phyloP scores from a whole-genome alignment of 2,113 vertebrate species.

The cat (Felis catus) region DNA sequence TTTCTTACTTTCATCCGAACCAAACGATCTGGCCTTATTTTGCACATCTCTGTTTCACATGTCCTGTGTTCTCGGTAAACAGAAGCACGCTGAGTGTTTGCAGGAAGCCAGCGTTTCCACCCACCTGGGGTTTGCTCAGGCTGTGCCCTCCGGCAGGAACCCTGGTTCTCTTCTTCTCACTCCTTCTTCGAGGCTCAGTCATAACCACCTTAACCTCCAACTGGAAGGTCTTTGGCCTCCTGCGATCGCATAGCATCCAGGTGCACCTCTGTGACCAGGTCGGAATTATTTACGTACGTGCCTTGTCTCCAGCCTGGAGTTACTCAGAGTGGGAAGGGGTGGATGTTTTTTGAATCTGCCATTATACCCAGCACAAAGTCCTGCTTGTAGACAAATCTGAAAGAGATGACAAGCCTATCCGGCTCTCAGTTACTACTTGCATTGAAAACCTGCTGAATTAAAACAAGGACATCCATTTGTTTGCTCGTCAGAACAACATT shows the following conservation, averaged over 20 bases:
- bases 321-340: neutral
- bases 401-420: neutral
- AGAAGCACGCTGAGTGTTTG: neutral
- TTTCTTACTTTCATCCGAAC: slow-evolving; percentile 8
- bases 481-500: neutral
- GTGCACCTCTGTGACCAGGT: too few relatives aligned
- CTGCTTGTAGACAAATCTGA: neutral
- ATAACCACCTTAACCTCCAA: neutral
- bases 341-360: neutral
- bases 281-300: neutral
- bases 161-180: neutral
- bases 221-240: neutral
- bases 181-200: neutral
- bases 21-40: neutral
- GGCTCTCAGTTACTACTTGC: neutral
- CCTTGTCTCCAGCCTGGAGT: neutral
- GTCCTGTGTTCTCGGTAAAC: neutral
- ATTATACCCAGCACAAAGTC: neutral
- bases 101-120: rapidly evolving
- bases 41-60: neutral
- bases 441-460: slow-evolving; percentile 33
- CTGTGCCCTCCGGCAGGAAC: neutral
- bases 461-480: neutral
- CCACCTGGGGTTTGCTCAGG: neutral
- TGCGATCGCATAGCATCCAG: neutral